phyloP scores from a whole-genome alignment of 1,140 invertebrate species.

The Drosophila pruinosa region DNA sequence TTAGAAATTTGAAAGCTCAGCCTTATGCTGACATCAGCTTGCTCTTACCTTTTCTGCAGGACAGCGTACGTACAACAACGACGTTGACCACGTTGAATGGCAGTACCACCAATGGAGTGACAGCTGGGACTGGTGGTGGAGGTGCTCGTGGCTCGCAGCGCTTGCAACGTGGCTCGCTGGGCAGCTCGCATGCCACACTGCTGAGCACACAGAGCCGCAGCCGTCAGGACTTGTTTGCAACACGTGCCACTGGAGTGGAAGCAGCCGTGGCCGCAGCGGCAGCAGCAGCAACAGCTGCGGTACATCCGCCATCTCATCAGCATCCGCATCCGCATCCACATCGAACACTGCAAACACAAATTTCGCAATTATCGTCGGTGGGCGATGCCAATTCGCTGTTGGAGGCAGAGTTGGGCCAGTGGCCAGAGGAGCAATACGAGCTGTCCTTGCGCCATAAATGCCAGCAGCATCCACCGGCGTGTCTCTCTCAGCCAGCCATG shows the following conservation, averaged over 20 bases:
- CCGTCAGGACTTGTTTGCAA: constrained; percentile 64
- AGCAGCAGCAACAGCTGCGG: background rate
- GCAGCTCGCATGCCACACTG: constrained; percentile 81
- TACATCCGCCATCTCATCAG: constrained; percentile 4
- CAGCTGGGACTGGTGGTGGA: constrained; percentile 1
- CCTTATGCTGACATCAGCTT: background rate
- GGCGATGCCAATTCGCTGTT: constrained; percentile 74
- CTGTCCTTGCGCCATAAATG: constrained; percentile 34
- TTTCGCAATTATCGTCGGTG: constrained; percentile 74
- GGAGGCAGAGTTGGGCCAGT: constrained; percentile 62
- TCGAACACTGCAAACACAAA: constrained; percentile 69
- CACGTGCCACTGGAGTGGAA: constrained; percentile 1
- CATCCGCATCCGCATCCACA: constrained; percentile 26
- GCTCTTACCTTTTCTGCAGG: constrained; percentile 34
- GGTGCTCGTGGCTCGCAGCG: constrained; percentile 46
- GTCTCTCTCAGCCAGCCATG: constrained; percentile 45
- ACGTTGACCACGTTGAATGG: constrained; percentile 72
- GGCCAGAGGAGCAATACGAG: constrained; percentile 54
- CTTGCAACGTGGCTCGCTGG: constrained; percentile 58
- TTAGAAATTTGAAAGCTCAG: background rate
- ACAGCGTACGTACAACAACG: constrained; percentile 77
- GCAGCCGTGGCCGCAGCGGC: background rate
- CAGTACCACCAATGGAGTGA: constrained; percentile 29
- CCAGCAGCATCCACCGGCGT: constrained; percentile 8
- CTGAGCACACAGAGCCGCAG: constrained; percentile 81